Conservation (phyloP, 2,113 vertebrate species). For the Pogonocichla stellata region DNA sequence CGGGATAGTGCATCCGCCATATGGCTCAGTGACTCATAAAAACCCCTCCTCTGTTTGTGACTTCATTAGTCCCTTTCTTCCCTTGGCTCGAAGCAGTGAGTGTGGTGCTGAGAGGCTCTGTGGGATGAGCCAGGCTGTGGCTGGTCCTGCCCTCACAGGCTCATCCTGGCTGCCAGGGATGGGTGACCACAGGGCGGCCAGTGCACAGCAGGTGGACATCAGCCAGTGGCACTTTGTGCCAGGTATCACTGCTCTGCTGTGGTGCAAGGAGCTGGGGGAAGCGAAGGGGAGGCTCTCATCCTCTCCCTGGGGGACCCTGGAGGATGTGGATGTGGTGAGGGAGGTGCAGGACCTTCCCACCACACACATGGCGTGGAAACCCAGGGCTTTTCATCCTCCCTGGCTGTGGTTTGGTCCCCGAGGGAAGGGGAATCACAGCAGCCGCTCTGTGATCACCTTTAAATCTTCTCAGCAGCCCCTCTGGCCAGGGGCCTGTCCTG, state of each 20-base stretch:
- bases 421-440: neutral
- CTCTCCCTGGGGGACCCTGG: neutral
- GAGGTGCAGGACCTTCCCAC: neutral
- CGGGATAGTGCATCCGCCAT: neutral
- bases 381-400: neutral
- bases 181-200: accelerated
- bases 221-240: neutral
- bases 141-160: neutral
- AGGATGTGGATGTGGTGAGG: neutral
- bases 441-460: neutral
- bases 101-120: neutral
- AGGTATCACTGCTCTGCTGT: accelerated
- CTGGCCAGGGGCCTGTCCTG: conserved; percentile 46
- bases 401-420: neutral
- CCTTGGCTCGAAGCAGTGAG: neutral
- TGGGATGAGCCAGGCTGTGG: neutral
- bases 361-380: accelerated
- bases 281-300: accelerated
- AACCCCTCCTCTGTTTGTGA: neutral
- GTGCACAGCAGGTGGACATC: neutral
- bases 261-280: neutral
- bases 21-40: conserved; percentile 11
- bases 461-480: conserved; percentile 48
- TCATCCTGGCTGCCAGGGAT: neutral
- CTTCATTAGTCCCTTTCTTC: conserved; percentile 10